These are phyloP conservation scores for Crocidura indochinensis DNA, from an alignment of 2,797 vertebrate species.

Conservation along the genomic window DNA sequence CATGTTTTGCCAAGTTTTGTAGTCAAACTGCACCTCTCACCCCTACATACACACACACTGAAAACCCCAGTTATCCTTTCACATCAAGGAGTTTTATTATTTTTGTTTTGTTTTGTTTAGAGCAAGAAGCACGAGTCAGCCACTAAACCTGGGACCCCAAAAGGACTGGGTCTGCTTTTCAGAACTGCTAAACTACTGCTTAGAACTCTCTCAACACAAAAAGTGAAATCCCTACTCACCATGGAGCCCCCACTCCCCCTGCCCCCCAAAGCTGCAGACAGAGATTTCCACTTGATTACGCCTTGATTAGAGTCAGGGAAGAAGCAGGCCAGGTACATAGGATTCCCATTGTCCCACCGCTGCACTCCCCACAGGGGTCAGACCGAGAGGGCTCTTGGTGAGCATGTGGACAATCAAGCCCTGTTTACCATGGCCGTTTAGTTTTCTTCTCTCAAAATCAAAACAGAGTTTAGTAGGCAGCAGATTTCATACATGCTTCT, in stretches of 20 bases:
- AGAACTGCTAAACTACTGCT: neutral
- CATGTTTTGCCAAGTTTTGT: neutral
- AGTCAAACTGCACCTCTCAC: neutral
- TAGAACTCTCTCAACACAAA: slow-evolving; percentile 14
- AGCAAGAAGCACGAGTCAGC: neutral
- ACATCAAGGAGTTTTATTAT: neutral
- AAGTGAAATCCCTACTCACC: slow-evolving; percentile 22
- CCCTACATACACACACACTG: neutral
- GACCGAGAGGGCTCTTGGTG: slow-evolving; percentile 81
- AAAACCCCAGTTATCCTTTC: slow-evolving; percentile 50
- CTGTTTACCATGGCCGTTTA: slow-evolving; percentile 90
- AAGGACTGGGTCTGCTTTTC: neutral
- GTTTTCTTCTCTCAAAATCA: slow-evolving; percentile 93
- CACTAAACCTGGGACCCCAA: neutral
- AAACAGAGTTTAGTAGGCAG: slow-evolving; percentile 96
- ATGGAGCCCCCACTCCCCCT: slow-evolving; percentile 52
- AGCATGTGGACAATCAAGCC: slow-evolving; percentile 89
- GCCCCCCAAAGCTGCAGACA: slow-evolving; percentile 53
- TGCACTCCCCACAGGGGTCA: slow-evolving; percentile 83
- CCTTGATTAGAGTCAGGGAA: slow-evolving; percentile 87
- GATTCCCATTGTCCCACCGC: slow-evolving; percentile 88
- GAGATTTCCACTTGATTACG: slow-evolving; percentile 88
- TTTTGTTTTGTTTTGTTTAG: neutral
- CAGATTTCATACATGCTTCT: slow-evolving; percentile 90
- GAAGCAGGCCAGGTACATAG: slow-evolving; percentile 86